Conservation (phyloP, 1,140 invertebrate genomes). For the Ips nitidus region DNA sequence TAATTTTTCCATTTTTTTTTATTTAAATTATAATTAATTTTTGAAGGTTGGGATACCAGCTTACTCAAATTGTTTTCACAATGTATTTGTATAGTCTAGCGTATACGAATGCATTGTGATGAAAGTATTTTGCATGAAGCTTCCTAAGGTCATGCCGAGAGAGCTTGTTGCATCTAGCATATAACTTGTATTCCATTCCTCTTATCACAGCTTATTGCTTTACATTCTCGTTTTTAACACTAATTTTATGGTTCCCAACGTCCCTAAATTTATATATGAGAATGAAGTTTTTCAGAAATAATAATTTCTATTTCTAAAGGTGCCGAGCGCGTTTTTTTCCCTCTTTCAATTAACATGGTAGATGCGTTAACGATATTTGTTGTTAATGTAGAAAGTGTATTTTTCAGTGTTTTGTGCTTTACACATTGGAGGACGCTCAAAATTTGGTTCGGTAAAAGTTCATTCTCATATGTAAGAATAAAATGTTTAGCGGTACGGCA, state of each 20-base stretch:
- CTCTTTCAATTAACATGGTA: neutral
- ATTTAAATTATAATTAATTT: conserved; percentile 29
- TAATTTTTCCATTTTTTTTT: conserved; percentile 11
- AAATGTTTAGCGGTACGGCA: conserved; percentile 46
- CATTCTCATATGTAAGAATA: conserved; percentile 36
- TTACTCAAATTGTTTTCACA: conserved; percentile 40
- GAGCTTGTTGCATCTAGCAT: conserved; percentile 44
- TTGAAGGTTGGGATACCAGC: conserved; percentile 47
- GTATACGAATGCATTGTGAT: neutral
- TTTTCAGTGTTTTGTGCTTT: neutral
- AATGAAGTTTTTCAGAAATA: conserved; percentile 37
- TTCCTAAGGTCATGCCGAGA: conserved; percentile 49
- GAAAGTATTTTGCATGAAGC: conserved; percentile 44
- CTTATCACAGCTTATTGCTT: conserved; percentile 41
- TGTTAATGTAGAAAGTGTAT: conserved; percentile 2
- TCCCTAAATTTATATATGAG: conserved; percentile 36
- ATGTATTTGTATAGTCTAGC: neutral
- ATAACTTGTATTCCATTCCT: conserved; percentile 20
- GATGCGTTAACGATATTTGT: neutral
- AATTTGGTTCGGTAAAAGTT: conserved; percentile 10
- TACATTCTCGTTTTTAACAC: conserved; percentile 47
- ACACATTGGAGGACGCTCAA: neutral
- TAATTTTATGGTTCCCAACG: conserved; percentile 47
- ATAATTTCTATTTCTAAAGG: conserved; percentile 18
- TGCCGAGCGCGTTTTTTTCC: conserved; percentile 5